Percentiles rank a stretch among this genome's conserved stretches.
Conservation (phyloP, 2,888 invertebrate genomes). For the Amphipoea lucens region DNA sequence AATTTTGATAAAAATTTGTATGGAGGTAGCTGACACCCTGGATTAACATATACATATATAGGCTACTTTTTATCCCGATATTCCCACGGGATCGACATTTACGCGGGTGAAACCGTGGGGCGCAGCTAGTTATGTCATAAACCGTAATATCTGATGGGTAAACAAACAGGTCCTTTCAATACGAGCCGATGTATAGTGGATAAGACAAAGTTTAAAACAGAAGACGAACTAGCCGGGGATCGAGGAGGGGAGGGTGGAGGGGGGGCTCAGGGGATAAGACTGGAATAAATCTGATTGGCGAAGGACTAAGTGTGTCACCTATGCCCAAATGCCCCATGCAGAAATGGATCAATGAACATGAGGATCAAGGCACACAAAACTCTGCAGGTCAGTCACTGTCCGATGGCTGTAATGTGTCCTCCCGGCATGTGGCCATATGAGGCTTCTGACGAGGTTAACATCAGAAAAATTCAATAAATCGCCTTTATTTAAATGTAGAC, state of each 20-base stretch:
- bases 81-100: no score
- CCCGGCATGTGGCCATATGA: neutral
- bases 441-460: neutral
- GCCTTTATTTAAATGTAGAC: constrained; percentile 16
- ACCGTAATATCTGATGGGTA: neutral
- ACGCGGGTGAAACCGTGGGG: no score
- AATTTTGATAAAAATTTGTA: no score
- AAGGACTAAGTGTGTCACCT: neutral
- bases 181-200: neutral
- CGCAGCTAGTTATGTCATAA: neutral
- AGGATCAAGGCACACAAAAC: neutral
- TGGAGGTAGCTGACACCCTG: no score
- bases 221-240: no score
- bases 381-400: neutral
- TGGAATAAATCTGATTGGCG: no score
- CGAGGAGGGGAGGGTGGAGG: no score
- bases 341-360: neutral
- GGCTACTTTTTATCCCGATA: no score
- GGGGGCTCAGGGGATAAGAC: no score
- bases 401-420: neutral
- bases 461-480: constrained; percentile 10
- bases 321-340: neutral
- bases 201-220: no score
- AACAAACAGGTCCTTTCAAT: neutral
- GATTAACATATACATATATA: no score